Conservation (phyloP, 2,888 invertebrate genomes). For the Athalia rosae region DNA sequence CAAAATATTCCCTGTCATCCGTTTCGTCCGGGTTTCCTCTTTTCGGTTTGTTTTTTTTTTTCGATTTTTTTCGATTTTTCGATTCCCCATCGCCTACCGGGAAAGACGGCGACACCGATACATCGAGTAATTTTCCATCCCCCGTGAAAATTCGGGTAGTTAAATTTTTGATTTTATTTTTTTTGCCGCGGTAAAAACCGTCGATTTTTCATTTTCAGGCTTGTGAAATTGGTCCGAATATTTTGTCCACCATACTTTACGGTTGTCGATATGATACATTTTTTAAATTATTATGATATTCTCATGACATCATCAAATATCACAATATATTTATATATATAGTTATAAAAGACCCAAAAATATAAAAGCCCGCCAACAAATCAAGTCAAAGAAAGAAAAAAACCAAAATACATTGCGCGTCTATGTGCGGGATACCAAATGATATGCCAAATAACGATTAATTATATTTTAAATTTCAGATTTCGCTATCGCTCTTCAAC, state of each 20-base stretch:
- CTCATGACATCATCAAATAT: slow-evolving; percentile 27
- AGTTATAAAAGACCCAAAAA: slow-evolving; percentile 70
- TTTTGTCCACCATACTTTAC: slow-evolving; percentile 32
- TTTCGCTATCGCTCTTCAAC: slow-evolving; percentile 59
- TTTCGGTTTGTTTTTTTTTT: background rate
- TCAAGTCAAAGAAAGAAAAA: slow-evolving; percentile 45
- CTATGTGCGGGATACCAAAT: slow-evolving; percentile 61
- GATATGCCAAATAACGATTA: slow-evolving; percentile 53
- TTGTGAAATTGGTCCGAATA: background rate
- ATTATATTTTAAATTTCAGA: slow-evolving; percentile 67
- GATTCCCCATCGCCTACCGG: no score
- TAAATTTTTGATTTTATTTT: no score
- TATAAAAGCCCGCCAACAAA: slow-evolving; percentile 74
- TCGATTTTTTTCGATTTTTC: no score
- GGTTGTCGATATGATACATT: slow-evolving; percentile 5
- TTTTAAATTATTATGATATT: slow-evolving; percentile 12
- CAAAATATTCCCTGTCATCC: background rate
- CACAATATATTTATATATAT: no score
- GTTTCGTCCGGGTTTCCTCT: background rate
- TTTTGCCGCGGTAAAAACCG: no score
- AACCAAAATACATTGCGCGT: slow-evolving; percentile 52
- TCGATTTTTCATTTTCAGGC: background rate
- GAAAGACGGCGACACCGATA: no score
- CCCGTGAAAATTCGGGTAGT: no score
- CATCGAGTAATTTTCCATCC: no score